A percentile compares a stretch with the other conserved stretches of the same genome.
phyloP scores from a whole-genome alignment of 2,113 vertebrate species.

The Chlorodrepanis virens region DNA sequence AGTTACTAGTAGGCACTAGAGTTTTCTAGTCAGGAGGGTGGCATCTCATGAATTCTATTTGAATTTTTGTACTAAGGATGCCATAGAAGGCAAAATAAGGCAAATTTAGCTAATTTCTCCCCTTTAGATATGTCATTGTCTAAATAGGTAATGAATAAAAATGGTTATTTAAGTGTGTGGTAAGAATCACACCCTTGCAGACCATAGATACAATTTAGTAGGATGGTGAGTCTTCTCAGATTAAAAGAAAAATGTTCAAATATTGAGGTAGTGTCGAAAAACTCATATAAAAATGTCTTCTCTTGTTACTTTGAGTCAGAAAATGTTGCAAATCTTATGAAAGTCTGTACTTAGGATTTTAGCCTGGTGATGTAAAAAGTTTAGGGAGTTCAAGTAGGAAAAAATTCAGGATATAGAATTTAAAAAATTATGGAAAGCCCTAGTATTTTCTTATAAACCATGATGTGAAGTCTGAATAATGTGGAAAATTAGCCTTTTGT shows the following conservation, averaged over 20 bases:
- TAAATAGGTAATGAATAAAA: not conserved
- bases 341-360: not conserved
- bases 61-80: not conserved
- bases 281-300: not conserved
- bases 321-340: not conserved
- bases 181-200: not conserved
- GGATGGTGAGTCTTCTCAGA: not conserved
- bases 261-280: not conserved
- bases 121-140: not conserved
- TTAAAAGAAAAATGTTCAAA: not conserved
- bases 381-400: not conserved
- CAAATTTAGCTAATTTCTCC: not conserved
- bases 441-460: not conserved
- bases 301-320: not conserved
- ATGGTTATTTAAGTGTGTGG: not conserved
- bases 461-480: not conserved
- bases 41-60: not conserved
- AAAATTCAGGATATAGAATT: not conserved
- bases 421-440: not conserved
- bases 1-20: not conserved
- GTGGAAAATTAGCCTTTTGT: not conserved
- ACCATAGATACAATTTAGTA: not conserved
- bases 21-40: not conserved
- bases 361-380: not conserved
- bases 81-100: not conserved